Percentiles rank a stretch among this genome's conserved stretches.
phyloP scores from a whole-genome alignment of 2,797 vertebrate genomes.

The Dipus sagitta region DNA sequence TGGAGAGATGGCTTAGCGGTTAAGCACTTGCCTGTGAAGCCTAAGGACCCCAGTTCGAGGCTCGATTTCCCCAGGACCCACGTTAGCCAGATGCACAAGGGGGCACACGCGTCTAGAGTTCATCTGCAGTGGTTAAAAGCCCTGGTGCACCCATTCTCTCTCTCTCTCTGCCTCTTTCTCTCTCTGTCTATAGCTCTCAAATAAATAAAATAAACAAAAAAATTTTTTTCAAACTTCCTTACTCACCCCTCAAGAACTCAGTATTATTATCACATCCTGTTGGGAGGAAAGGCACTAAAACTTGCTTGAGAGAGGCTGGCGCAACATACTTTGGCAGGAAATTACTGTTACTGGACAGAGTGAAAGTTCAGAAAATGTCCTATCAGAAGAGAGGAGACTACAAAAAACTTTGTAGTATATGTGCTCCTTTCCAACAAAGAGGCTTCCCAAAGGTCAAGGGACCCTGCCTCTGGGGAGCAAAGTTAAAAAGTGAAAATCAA shows the following conservation, averaged over 20 bases:
- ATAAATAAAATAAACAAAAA: no score
- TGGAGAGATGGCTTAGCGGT: no score
- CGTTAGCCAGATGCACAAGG: no score
- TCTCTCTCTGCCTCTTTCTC: no score
- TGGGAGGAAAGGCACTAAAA: slow-evolving; percentile 1
- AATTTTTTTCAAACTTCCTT: background rate
- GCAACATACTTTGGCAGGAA: background rate
- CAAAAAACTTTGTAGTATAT: background rate
- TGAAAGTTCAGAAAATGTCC: background rate
- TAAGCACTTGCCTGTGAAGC: no score
- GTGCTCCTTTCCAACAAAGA: background rate
- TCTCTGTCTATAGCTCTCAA: no score
- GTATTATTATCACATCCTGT: background rate
- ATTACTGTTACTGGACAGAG: background rate
- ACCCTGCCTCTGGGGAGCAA: background rate
- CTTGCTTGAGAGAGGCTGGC: background rate
- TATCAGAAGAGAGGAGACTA: background rate
- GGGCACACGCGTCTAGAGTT: no score
- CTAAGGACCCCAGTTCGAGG: no score
- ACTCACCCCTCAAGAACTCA: slow-evolving; percentile 15
- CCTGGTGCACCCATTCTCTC: no score
- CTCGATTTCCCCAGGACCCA: no score
- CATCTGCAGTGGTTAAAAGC: no score
- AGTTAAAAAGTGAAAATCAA: background rate
- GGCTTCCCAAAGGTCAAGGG: background rate